Base-by-base conservation (phyloP, 1,140 invertebrate species). In the Musca domestica region DNA sequence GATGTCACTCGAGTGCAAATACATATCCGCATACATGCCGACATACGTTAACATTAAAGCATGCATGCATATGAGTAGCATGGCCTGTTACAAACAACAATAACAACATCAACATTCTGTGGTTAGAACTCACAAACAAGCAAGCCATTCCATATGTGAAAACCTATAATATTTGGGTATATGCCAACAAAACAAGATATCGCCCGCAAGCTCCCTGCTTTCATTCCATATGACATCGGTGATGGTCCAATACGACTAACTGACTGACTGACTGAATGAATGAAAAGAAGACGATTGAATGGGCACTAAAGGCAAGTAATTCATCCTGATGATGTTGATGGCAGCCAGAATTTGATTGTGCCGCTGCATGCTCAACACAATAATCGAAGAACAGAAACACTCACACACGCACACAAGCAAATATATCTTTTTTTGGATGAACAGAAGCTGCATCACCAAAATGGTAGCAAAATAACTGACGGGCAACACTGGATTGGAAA, bases 251-350 rank as follows among this genome's bases (percentile, higher is more conserved):
- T 61, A 30, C 56, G 34, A 61, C 56, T 27, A 61, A 61, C 30
- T 61, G 54, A 51, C 48, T 51, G 48, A 58, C 14, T 56, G 54
- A 52, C 19, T 52, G 22, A 10, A 25, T 56, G 52, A 61, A 61
- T 61, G 56, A 61, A 61, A 61, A 61, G 56, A 61, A 61, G 34
- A 61, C 56, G 56, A 34, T 61, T 61, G n/a, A 30, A 61, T 61
- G 56, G 27, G 56, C 56, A 61, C 56, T 61, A 61, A 61, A 61
- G 56, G 27, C 56, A 61, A 61, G 56, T 61, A 61, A 61, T 61
- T 61, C 56, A 61, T 61, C 56, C 56, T 61, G 56, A 61, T 61
- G 56, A 61, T 61, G 56, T 61, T 61, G 56, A 61, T 61, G 56
- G 56, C 56, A 61, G 56, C 30, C 56, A 61, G 56, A 61, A 61